Evolutionary conservation across 1,140 invertebrate species (phyloP).

Genomic region (Pararge aegeria): DNA sequence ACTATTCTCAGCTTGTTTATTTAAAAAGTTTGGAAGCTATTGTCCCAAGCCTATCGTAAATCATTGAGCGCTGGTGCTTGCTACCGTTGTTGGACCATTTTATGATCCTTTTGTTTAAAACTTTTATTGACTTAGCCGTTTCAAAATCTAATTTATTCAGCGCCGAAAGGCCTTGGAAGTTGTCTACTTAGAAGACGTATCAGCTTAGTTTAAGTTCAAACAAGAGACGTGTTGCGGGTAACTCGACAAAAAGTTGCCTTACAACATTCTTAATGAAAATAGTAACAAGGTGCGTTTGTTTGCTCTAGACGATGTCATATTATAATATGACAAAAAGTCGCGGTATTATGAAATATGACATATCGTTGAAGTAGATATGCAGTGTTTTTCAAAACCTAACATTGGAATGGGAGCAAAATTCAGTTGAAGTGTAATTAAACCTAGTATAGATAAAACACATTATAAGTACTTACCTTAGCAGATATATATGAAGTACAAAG

Average conservation of each 20-base stretch:
- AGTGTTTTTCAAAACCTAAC: too few relatives aligned
- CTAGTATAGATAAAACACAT: too few relatives aligned
- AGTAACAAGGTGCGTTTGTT: too few relatives aligned
- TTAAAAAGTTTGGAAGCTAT: constrained; percentile 62
- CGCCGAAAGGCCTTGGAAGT: constrained; percentile 60
- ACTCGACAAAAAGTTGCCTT: background rate
- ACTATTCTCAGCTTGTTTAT: constrained; percentile 66
- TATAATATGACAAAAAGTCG: too few relatives aligned
- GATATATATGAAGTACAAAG: too few relatives aligned
- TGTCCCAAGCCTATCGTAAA: constrained; percentile 66
- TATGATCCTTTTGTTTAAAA: constrained; percentile 79
- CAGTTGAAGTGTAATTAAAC: too few relatives aligned
- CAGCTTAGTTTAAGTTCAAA: constrained; percentile 13
- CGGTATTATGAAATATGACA: too few relatives aligned
- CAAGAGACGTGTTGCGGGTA: background rate
- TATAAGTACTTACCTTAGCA: too few relatives aligned
- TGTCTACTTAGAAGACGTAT: constrained; percentile 39
- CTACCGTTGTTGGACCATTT: constrained; percentile 65
- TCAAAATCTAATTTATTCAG: constrained; percentile 77
- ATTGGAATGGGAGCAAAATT: too few relatives aligned
- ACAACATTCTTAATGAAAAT: too few relatives aligned
- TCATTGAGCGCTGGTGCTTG: constrained; percentile 68
- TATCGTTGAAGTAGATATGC: too few relatives aligned
- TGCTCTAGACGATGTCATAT: too few relatives aligned
- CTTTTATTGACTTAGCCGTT: constrained; percentile 71